Base-by-base conservation (phyloP, 2,113 vertebrate genomes). In the Ciconia maguari region DNA sequence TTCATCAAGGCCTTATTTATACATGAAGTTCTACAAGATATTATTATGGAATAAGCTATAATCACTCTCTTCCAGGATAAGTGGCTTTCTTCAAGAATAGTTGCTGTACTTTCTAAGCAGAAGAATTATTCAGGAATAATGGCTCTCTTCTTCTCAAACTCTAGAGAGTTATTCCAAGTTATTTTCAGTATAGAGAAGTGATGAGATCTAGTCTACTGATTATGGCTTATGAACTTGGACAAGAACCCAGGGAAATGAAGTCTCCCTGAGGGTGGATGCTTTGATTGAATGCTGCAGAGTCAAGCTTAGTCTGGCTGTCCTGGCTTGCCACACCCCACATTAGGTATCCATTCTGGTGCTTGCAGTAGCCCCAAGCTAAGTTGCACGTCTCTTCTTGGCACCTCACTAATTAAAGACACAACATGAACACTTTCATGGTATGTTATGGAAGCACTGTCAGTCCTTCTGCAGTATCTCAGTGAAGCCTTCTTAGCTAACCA, bases 1-100 rank as follows among this genome's bases (percentile, higher is more conserved):
- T 93, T 93, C 91, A 90, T 91, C 87, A 95, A 89, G 75, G 34
- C 44, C 87, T 91, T 93, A 69, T 89, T 94, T 95, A 71, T 87
- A 80, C 36, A 20, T 18, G 16, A 91, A 93, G 51, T 94, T 95
- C 84, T 87, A 52, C 64, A 88, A 87, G 66, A 51, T 94, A 69
- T 20, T 91, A 80, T 95, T 94, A 89, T 6, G 13, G 65, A 91
- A 85, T 95, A 80, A 95, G 66, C 71, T 93, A 38, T 92, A 91
- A 92, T 95, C 84, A 91, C 78, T 91, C 80, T 90, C 41, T 88
- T 86, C 57, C 21, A 72, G 55, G 51, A 24, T 93, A 91, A 95
- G 75, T 95, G 81, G 34, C 70, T 94, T 96, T 82, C 83, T 87
- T 94, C 93, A 93, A 62, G 87, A 91, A 48, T 21, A 62, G 60